Percentiles rank a stretch among this genome's conserved stretches.
Conservation (phyloP, 2,888 invertebrate species). For the Villa cingulata region DNA sequence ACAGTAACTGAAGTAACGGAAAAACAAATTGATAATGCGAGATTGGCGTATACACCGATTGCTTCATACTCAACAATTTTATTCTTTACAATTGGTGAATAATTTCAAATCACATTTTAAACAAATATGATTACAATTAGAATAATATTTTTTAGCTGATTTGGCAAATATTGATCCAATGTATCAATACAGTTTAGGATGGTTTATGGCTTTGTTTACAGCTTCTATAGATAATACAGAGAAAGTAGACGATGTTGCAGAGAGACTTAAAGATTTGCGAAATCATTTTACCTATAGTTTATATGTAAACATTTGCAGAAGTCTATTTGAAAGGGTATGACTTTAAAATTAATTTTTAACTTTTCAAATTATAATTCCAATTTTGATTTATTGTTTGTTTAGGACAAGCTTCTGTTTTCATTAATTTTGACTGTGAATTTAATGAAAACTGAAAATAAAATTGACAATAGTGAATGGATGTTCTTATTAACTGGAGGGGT, state of each 20-base stretch:
- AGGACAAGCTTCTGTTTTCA: slow-evolving; percentile 85
- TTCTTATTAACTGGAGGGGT: slow-evolving; percentile 80
- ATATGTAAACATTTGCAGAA: slow-evolving; percentile 82
- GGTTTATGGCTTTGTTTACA: slow-evolving; percentile 85
- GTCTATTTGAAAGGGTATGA: slow-evolving; percentile 76
- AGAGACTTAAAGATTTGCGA: slow-evolving; percentile 59
- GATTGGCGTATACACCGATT: slow-evolving; percentile 79
- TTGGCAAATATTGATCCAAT: slow-evolving; percentile 88
- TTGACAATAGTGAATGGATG: slow-evolving; percentile 59
- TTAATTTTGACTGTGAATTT: slow-evolving; percentile 60
- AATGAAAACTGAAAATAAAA: slow-evolving; percentile 45
- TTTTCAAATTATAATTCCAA: neutral
- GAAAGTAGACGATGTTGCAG: slow-evolving; percentile 63
- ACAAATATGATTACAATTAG: neutral
- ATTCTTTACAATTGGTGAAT: slow-evolving; percentile 77
- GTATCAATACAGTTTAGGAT: slow-evolving; percentile 91
- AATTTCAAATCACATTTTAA: neutral
- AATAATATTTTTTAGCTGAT: slow-evolving; percentile 44
- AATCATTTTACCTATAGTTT: slow-evolving; percentile 78
- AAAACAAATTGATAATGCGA: slow-evolving; percentile 71
- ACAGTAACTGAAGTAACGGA: slow-evolving; percentile 80
- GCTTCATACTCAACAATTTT: slow-evolving; percentile 79
- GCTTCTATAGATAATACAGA: slow-evolving; percentile 76
- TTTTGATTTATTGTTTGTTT: slow-evolving; percentile 1
- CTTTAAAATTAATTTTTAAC: neutral